Evolutionary conservation across 2,113 vertebrate species (phyloP), one percentile per base, ranked within the genome.

Genomic region (Ascaphus truei): DNA sequence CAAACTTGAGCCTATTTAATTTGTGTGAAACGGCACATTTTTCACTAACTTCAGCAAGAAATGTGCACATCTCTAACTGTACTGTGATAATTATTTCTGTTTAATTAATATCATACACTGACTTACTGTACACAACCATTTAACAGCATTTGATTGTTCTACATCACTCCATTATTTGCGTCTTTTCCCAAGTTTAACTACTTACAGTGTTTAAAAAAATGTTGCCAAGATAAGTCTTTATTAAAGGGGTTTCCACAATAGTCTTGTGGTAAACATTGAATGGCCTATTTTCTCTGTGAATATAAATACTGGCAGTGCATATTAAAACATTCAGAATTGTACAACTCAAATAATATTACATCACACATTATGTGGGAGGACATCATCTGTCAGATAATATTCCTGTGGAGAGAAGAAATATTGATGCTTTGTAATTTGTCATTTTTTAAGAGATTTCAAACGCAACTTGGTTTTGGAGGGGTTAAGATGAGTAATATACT

Each of bases 381-480:
- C 53, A 34, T 59, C 15, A 29, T 26, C 53, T 68, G 65, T 48
- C 64, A 67, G 29, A 31, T 37, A 34, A n/a, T 13, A 48, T 27
- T 66, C 34, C n/a, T 31, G 2, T 2, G 6, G 22, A 53, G 7
- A 47, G 30, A 47, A 47, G 7, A 48, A 13, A 23, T 56, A 43
- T 43, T 59, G 65, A 68, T 68, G 47, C 31, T 37, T 52, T 51
- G 53, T 47, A 39, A 59, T 68, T 45, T 56, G 26, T 43, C 50
- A 55, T 48, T 43, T 13, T 33, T 18, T 37, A 58, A 48, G 53
- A 47, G 29, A 56, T 48, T 47, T 57, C n/a, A 36, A 25, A 57
- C 25, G 9, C 48, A 29, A 48, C 10, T 50, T 59, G 33, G 50
- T 68, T 47, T 59, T 15, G 53, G n/a, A 29, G n/a, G 22, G 20